These are phyloP conservation scores for Syrmaticus mikado DNA, from an alignment of 2,113 vertebrate genomes.

Conservation along the genomic window DNA sequence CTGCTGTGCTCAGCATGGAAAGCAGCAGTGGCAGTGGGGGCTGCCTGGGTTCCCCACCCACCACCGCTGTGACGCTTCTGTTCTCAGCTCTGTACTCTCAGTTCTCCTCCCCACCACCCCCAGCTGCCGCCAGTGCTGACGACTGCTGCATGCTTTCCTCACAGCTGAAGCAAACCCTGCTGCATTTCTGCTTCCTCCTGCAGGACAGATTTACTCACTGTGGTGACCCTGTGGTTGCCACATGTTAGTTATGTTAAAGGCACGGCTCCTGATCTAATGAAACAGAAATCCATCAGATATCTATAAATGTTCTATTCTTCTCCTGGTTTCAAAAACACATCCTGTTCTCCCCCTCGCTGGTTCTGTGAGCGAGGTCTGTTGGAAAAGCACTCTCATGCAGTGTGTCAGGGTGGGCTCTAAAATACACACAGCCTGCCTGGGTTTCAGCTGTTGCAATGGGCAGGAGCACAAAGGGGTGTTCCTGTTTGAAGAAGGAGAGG, in stretches of 20 bases:
- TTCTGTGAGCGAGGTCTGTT: neutral
- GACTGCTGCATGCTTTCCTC: neutral
- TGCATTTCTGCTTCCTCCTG: slow-evolving; percentile 41
- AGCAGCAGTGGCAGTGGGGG: neutral
- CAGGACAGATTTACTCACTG: slow-evolving; percentile 58
- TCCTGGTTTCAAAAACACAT: neutral
- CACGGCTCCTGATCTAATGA: slow-evolving; percentile 27
- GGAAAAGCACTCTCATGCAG: neutral
- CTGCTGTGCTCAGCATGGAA: neutral
- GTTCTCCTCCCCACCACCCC: slow-evolving; percentile 20
- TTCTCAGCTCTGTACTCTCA: slow-evolving; percentile 52
- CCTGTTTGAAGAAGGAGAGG: neutral
- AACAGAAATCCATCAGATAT: slow-evolving; percentile 36
- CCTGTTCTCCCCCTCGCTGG: neutral
- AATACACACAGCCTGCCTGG: neutral
- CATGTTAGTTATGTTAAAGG: slow-evolving; percentile 54
- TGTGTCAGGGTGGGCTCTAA: neutral
- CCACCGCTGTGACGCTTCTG: slow-evolving; percentile 24
- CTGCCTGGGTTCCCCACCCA: slow-evolving; percentile 6
- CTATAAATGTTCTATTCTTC: neutral
- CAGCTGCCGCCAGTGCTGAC: neutral
- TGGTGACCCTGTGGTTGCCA: slow-evolving; percentile 57
- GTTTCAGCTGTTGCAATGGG: neutral
- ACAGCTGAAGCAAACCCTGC: slow-evolving; percentile 30
- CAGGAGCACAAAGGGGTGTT: neutral